Percentiles rank a stretch among this genome's conserved stretches.
Evolutionary conservation across 1,140 invertebrate genomes (phyloP).

Genomic region (Diplogasteroides magnus): DNA sequence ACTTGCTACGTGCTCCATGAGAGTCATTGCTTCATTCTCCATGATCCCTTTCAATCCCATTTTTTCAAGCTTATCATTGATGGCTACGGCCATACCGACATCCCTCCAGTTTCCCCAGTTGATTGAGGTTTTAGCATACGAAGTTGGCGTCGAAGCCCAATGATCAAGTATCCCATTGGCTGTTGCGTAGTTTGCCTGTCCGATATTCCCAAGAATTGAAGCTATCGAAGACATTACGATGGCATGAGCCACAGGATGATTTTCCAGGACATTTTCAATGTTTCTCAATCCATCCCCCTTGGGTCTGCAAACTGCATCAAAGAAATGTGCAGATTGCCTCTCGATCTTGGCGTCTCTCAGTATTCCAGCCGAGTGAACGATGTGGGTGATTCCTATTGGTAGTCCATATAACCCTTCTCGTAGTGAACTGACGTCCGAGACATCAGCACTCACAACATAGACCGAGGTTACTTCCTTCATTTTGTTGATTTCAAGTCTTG

Average conservation of each 20-base stretch:
- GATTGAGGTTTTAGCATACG: constrained; percentile 11
- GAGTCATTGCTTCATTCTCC: constrained; percentile 23
- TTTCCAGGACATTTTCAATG: constrained; percentile 12
- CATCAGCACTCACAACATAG: constrained; percentile 19
- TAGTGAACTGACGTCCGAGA: constrained; percentile 11
- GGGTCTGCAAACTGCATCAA: background rate
- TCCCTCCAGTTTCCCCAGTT: constrained; percentile 37
- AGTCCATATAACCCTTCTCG: constrained; percentile 4
- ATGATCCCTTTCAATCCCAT: constrained; percentile 28
- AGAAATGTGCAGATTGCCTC: constrained; percentile 13
- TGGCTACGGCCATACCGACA: constrained; percentile 27
- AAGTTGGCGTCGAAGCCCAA: background rate
- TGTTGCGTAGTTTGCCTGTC: constrained; percentile 30
- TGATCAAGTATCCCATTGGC: constrained; percentile 29
- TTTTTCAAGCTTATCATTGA: constrained; percentile 13
- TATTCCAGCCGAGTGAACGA: constrained; percentile 34
- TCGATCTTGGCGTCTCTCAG: background rate
- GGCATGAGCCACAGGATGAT: constrained; percentile 14
- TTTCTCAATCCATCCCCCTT: background rate
- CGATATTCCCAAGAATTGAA: constrained; percentile 25
- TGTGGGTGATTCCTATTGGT: constrained; percentile 12
- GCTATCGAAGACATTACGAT: constrained; percentile 32
- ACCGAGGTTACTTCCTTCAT: constrained; percentile 12
- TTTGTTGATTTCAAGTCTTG: background rate
- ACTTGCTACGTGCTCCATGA: constrained; percentile 24